phyloP scores from a whole-genome alignment of 2,888 invertebrate genomes.

The Marasmarcha lunaedactyla region DNA sequence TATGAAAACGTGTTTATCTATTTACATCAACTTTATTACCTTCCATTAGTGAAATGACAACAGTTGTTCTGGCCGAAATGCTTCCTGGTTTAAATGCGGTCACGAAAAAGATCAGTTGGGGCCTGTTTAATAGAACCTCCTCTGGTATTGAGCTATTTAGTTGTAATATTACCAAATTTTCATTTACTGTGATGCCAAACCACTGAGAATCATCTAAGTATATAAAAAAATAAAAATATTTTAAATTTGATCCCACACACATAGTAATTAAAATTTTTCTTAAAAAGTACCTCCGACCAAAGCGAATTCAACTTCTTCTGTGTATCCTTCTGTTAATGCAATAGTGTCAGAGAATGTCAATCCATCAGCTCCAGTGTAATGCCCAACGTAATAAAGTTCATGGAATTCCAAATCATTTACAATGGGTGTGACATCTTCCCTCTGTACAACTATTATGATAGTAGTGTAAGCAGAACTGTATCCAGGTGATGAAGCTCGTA shows the following conservation, averaged over 20 bases:
- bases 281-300: no score
- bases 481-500: conserved; percentile 21
- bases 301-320: no score
- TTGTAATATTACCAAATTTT: conserved; percentile 12
- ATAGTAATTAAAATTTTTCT: no score
- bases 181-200: conserved; percentile 14
- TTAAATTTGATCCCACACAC: no score
- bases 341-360: background rate
- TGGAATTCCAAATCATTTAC: no score
- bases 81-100: conserved; percentile 11
- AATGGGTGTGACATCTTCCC: no score
- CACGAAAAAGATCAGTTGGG: conserved; percentile 14
- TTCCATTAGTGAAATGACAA: conserved; percentile 14
- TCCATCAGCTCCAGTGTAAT: no score
- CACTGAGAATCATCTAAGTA: conserved; percentile 17
- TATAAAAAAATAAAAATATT: no score
- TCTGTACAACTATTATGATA: conserved; percentile 19
- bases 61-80: conserved; percentile 12
- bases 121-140: conserved; percentile 13
- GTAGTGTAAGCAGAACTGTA: conserved; percentile 21
- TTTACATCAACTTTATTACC: conserved; percentile 16
- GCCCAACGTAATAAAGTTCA: no score
- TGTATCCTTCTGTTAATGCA: no score
- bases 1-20: no score
- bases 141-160: conserved; percentile 10